Evolutionary conservation across 2,888 invertebrate genomes (phyloP).

Genomic region (Dysmachus trigonus): DNA sequence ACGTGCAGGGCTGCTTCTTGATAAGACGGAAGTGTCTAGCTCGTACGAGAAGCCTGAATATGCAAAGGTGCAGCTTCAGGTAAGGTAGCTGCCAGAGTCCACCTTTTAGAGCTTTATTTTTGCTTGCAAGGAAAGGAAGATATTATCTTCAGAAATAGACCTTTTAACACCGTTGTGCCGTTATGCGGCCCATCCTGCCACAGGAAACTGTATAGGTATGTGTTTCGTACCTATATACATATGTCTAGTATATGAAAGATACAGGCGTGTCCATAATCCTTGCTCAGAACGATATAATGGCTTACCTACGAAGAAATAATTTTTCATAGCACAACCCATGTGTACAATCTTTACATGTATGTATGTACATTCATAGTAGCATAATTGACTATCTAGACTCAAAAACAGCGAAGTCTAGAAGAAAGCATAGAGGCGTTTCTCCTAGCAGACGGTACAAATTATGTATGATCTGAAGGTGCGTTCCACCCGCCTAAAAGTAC

Average conservation of each 20-base stretch:
- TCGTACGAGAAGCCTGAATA: slow-evolving; percentile 5
- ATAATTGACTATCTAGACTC: background rate
- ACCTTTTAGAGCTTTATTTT: background rate
- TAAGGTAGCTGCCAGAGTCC: background rate
- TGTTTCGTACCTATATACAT: background rate
- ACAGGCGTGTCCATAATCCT: background rate
- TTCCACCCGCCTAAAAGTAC: background rate
- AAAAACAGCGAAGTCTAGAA: background rate
- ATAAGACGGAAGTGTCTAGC: background rate
- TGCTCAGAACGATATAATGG: background rate
- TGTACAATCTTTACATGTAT: background rate
- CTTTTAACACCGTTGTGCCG: background rate
- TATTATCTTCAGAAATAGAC: background rate
- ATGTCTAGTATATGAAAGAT: background rate
- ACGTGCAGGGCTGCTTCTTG: background rate
- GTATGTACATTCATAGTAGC: background rate
- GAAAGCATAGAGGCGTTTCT: background rate
- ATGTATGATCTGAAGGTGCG: background rate
- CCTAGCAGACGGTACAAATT: background rate
- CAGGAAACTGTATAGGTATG: background rate
- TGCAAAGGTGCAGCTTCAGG: background rate
- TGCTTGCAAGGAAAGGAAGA: background rate
- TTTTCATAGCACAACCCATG: background rate
- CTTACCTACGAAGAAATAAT: background rate
- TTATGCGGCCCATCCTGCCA: background rate